Evolutionary conservation across 2,113 vertebrate species (phyloP).

Genomic region (Labeo rohita): DNA sequence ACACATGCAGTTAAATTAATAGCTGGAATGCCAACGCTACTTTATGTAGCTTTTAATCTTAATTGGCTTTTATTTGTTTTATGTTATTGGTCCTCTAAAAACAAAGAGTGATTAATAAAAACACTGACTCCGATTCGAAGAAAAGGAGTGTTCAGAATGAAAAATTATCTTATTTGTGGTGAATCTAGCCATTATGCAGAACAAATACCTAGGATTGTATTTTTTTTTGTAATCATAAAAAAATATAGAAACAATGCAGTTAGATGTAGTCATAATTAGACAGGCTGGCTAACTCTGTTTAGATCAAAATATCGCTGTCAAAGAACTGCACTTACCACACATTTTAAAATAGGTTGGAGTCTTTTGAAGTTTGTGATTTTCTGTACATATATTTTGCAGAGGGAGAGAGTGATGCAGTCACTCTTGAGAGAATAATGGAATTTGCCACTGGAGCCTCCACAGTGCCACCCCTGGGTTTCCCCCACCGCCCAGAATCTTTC

Average conservation of each 20-base stretch:
- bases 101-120: too few species aligned
- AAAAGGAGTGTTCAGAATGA: not conserved
- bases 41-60: too few species aligned
- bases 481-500: conserved; percentile 34
- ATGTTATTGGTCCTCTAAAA: too few species aligned
- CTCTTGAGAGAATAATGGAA: conserved; percentile 38
- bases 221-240: not conserved
- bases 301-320: not conserved
- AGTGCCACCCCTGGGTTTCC: conserved; percentile 41
- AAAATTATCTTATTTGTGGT: not conserved
- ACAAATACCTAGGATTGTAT: not conserved
- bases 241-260: not conserved
- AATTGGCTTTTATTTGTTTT: too few species aligned
- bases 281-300: not conserved
- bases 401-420: conserved; percentile 21
- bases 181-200: not conserved
- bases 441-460: conserved; percentile 45
- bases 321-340: not conserved
- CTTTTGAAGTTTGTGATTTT: not conserved
- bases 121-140: not conserved
- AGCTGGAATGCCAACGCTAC: too few species aligned
- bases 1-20: too few species aligned
- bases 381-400: conserved; percentile 16
- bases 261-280: not conserved
- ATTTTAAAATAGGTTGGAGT: not conserved